Conservation (phyloP, 2,888 invertebrate species). For the Agrilus biguttatus region DNA sequence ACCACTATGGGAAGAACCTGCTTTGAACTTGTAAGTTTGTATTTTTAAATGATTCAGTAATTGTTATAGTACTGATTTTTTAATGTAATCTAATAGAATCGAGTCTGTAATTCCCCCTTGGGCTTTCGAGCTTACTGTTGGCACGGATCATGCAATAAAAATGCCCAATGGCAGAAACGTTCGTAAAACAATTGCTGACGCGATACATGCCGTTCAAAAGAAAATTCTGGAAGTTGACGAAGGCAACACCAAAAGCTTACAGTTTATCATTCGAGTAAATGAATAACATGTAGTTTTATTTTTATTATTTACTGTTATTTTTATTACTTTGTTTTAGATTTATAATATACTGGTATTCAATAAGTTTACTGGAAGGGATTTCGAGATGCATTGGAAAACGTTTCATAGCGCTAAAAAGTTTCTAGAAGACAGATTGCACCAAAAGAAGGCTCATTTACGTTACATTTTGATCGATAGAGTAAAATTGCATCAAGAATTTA, state of each 20-base stretch:
- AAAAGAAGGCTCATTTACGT: slow-evolving; percentile 44
- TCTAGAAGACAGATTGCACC: slow-evolving; percentile 47
- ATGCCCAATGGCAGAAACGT: slow-evolving; percentile 58
- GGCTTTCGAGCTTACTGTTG: slow-evolving; percentile 35
- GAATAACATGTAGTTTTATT: not conserved
- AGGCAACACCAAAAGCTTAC: slow-evolving; percentile 66
- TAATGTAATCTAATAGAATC: slow-evolving; percentile 33
- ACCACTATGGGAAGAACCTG: slow-evolving; percentile 54
- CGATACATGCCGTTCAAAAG: slow-evolving; percentile 47
- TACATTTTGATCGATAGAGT: slow-evolving; percentile 51
- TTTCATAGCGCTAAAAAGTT: slow-evolving; percentile 47
- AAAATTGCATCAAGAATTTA: slow-evolving; percentile 48
- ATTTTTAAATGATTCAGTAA: not conserved
- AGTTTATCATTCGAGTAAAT: slow-evolving; percentile 27
- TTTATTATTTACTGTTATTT: slow-evolving; percentile 1
- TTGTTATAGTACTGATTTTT: slow-evolving; percentile 6
- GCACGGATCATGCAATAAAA: slow-evolving; percentile 23
- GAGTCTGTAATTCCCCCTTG: slow-evolving; percentile 42
- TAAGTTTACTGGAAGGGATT: slow-evolving; percentile 37
- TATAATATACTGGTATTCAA: slow-evolving; percentile 49
- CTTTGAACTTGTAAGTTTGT: slow-evolving; percentile 38
- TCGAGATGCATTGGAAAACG: slow-evolving; percentile 51
- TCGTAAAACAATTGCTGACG: slow-evolving; percentile 42
- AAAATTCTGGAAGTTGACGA: slow-evolving; percentile 51
- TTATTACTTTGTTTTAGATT: slow-evolving; percentile 35